Percentiles rank a stretch among this genome's conserved stretches.
These are phyloP conservation scores for Ophraella communa DNA, from an alignment of 2,888 invertebrate genomes.

Conservation along the genomic window DNA sequence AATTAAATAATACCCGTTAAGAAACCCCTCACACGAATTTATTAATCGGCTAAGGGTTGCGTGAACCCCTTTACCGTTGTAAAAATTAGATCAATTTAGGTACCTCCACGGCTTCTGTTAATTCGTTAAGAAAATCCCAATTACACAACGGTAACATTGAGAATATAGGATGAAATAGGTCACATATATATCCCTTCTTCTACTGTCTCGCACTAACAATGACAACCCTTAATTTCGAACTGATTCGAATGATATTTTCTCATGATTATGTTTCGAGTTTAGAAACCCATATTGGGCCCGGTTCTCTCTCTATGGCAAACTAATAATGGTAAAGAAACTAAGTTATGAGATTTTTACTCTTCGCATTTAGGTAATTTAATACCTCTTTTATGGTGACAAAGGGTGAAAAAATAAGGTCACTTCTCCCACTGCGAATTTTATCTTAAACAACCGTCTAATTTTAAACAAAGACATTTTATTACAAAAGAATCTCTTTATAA, in stretches of 20 bases:
- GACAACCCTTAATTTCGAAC: constrained; percentile 60
- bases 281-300: constrained; percentile 26
- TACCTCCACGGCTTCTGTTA: constrained; percentile 38
- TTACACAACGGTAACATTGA: constrained; percentile 47
- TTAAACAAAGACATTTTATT: constrained; percentile 28
- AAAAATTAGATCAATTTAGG: constrained; percentile 40
- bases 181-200: constrained; percentile 55
- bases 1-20: constrained; percentile 19
- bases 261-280: constrained; percentile 46
- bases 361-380: constrained; percentile 59
- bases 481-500: constrained; percentile 3
- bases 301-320: constrained; percentile 27
- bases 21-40: constrained; percentile 21
- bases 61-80: constrained; percentile 29
- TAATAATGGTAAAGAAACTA: constrained; percentile 52
- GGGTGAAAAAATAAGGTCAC: constrained; percentile 57
- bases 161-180: constrained; percentile 46
- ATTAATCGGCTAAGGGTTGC: constrained; percentile 25
- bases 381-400: constrained; percentile 58
- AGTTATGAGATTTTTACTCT: constrained; percentile 55
- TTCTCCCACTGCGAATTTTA: constrained; percentile 50
- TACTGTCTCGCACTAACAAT: constrained; percentile 49
- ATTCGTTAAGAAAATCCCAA: constrained; percentile 48
- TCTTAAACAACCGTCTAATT: constrained; percentile 29
- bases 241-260: constrained; percentile 60